phyloP scores from a whole-genome alignment of 1,140 invertebrate genomes.

The Zaprionus ornatus region DNA sequence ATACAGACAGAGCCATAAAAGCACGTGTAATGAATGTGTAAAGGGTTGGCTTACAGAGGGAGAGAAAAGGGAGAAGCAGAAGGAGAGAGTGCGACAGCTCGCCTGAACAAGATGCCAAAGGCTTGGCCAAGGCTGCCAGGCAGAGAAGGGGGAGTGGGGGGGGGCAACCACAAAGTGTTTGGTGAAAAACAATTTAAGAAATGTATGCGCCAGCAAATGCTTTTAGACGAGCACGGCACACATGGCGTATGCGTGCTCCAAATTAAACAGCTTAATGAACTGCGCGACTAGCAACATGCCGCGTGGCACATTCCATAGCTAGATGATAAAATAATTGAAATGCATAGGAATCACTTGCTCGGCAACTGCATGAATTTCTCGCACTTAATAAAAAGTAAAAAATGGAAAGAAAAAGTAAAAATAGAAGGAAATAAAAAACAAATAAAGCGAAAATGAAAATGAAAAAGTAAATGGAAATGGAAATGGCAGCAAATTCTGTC shows the following conservation, averaged over 20 bases:
- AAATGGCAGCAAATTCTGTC: conserved; percentile 12
- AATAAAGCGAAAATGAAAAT: conserved; percentile 32
- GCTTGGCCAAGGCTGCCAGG: conserved; percentile 10
- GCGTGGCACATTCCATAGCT: not conserved
- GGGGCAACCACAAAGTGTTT: conserved; percentile 53
- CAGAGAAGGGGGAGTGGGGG: not conserved
- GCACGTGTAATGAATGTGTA: conserved; percentile 75
- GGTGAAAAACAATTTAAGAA: conserved; percentile 73
- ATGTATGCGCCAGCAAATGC: conserved; percentile 45
- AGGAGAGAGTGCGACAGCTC: not conserved
- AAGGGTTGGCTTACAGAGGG: conserved; percentile 58
- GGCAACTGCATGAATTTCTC: conserved; percentile 57
- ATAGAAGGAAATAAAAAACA: conserved; percentile 19
- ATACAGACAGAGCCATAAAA: conserved; percentile 51
- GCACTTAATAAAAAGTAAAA: conserved; percentile 64
- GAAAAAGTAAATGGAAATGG: conserved; percentile 26
- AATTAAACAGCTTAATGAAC: conserved; percentile 52
- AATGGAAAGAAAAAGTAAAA: conserved; percentile 27
- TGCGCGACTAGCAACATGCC: conserved; percentile 6
- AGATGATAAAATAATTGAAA: conserved; percentile 59
- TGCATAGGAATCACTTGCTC: conserved; percentile 72
- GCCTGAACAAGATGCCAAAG: conserved; percentile 27
- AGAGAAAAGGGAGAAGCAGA: not conserved
- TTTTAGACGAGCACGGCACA: conserved; percentile 34
- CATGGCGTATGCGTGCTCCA: conserved; percentile 58